Conservation (phyloP, 2,888 invertebrate genomes). For the Monochamus alternatus region DNA sequence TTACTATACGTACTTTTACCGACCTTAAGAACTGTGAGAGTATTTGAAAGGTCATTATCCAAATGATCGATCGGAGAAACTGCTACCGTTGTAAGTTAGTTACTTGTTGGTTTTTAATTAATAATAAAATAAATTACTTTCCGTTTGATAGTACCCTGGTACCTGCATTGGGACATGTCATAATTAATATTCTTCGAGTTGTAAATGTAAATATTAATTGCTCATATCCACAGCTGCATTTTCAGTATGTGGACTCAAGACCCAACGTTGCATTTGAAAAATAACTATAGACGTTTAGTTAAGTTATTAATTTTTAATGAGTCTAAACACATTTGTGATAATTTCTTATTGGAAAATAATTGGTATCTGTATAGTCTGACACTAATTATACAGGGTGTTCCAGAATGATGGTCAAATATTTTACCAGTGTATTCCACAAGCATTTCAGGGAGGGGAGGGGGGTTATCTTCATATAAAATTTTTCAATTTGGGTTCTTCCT, state of each 20-base stretch:
- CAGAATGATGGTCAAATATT: too few species aligned
- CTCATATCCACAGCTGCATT: constrained; percentile 1
- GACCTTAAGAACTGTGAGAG: background rate
- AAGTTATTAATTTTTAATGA: background rate
- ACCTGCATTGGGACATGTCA: constrained; percentile 7
- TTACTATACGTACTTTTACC: background rate
- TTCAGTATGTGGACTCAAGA: background rate
- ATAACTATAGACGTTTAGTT: background rate
- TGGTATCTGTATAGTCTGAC: too few species aligned
- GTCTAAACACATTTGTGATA: background rate
- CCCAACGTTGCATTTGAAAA: background rate
- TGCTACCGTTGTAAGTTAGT: background rate
- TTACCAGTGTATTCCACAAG: too few species aligned
- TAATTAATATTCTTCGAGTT: background rate
- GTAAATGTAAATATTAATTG: background rate
- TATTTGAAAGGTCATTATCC: background rate
- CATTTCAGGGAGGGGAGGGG: too few species aligned
- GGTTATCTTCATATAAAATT: too few species aligned
- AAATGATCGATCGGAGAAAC: constrained; percentile 5
- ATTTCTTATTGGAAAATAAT: background rate
- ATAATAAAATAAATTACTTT: background rate
- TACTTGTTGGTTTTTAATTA: constrained; percentile 11
- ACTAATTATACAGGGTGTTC: too few species aligned
- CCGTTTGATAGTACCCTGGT: constrained; percentile 6
- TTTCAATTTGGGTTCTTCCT: too few species aligned